Percentiles rank a stretch among this genome's conserved stretches.
Evolutionary conservation across 1,140 invertebrate genomes (phyloP).

Genomic region (Achroia grisella): DNA sequence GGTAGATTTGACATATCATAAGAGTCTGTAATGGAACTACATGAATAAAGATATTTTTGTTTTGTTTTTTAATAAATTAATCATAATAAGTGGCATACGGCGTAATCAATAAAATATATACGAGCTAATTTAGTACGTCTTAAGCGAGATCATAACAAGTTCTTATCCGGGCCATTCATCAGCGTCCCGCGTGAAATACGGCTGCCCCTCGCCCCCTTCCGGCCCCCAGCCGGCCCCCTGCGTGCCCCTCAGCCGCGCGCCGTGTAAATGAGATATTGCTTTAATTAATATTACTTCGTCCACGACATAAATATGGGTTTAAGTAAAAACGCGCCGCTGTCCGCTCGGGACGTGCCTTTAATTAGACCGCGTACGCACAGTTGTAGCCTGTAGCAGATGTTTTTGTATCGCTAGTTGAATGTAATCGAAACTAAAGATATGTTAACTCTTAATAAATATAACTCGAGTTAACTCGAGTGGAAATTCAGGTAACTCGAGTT

Average conservation of each 20-base stretch:
- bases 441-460: no score
- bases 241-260: not conserved
- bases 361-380: not conserved
- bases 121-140: conserved; percentile 1
- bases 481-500: no score
- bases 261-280: conserved; percentile 33
- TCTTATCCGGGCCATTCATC: conserved; percentile 23
- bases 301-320: conserved; percentile 14
- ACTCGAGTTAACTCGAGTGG: no score
- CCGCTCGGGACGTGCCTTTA: not conserved
- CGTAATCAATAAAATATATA: not conserved
- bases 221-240: not conserved
- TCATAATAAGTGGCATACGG: no score
- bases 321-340: not conserved
- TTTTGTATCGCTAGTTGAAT: no score
- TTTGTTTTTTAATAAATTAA: no score
- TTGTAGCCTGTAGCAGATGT: not conserved
- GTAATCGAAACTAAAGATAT: no score
- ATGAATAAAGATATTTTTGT: no score
- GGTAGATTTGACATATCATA: no score
- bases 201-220: conserved; percentile 3
- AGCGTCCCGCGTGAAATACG: conserved; percentile 20
- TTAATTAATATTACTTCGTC: conserved; percentile 41
- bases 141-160: conserved; percentile 19
- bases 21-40: no score